Evolutionary conservation across 30 jellyfish, hydroid and myxozoan genomes (phyloP).

Genomic region (Clytia hemisphaerica): DNA sequence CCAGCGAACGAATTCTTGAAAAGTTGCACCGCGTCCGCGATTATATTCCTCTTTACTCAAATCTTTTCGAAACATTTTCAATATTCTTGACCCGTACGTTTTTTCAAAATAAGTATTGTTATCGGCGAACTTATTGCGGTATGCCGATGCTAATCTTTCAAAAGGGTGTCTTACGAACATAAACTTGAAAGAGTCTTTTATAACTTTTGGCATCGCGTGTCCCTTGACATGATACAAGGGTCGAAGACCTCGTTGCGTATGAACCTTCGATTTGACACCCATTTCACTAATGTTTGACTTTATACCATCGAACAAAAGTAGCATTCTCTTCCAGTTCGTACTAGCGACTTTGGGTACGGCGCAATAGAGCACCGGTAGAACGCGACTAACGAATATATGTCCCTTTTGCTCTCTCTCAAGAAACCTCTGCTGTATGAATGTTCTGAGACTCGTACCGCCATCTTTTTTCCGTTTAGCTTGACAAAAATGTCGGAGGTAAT

Average conservation of each 20-base stretch:
- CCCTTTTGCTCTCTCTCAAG: constrained; percentile 11
- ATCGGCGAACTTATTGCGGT: constrained; percentile 18
- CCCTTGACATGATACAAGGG: neutral
- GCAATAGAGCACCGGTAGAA: constrained; percentile 1
- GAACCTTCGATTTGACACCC: constrained; percentile 2
- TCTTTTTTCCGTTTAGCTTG: too few relatives aligned
- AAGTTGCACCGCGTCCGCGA: constrained; percentile 26
- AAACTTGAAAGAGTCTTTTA: neutral
- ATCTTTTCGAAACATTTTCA: neutral
- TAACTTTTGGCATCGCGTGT: neutral
- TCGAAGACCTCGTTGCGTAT: neutral
- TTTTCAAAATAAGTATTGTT: neutral
- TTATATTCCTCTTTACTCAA: constrained; percentile 1
- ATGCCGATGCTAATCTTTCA: constrained; percentile 24
- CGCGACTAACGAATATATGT: constrained; percentile 21
- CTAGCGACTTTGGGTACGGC: constrained; percentile 31
- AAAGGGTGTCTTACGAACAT: constrained; percentile 22
- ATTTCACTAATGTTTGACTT: neutral
- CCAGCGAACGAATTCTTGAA: neutral
- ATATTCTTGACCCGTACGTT: neutral
- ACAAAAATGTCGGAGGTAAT: too few relatives aligned
- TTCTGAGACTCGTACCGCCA: too few relatives aligned
- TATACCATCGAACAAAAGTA: constrained; percentile 21
- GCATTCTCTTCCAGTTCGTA: constrained; percentile 25
- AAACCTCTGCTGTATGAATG: too few relatives aligned